Evolutionary conservation across 2,797 vertebrate species (phyloP), one percentile per base, ranked within the genome.

Genomic region (Cichlasoma orientale): DNA sequence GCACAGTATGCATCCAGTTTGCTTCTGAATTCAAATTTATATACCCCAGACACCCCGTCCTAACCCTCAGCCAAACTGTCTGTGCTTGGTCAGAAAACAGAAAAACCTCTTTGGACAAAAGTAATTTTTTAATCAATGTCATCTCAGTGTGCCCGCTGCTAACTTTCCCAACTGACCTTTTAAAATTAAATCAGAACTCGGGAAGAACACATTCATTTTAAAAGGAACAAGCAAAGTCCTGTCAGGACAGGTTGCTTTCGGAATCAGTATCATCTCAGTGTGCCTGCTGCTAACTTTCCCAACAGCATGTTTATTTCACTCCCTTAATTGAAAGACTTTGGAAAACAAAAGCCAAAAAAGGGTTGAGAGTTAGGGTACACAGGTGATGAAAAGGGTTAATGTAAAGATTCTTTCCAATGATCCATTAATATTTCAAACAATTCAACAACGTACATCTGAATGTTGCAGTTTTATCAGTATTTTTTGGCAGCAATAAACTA

Each of bases 81-180:
- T 66, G 36, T 4, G 36, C 14, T 25, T 0, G 36, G 13, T 63
- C 0, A 47, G 6, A 47, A 44, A 44, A 44, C 41, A 3, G 21
- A 41, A 44, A 18, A 63, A 25, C 59, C 2, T 63, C 14, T 44
- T 44, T 23, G 25, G 54, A 56, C 13, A 14, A 27, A 27, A 2
- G 14, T 63, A 13, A 16, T 66, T 66, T 47, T 47, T 66, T 19
- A 47, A 47, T 66, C 41, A 66, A 19, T 66, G 12, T 47, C 0
- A 3, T 47, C 23, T 47, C 25, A 66, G 27, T 66, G 61, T 47
- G 61, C 38, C 38, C 44, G 38, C 38, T 66, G 16, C 23, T 47
- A 47, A 66, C 61, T 66, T 66, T 66, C 9, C 38, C 61, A 27
- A 27, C 9, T 66, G 61, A 66, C 38, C 38, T 66, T 66, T 66